A percentile compares a stretch with the other conserved stretches of the same genome.
These are phyloP conservation scores for Kryptopterus vitreolus DNA, from an alignment of 2,797 vertebrate species.

Conservation along the genomic window DNA sequence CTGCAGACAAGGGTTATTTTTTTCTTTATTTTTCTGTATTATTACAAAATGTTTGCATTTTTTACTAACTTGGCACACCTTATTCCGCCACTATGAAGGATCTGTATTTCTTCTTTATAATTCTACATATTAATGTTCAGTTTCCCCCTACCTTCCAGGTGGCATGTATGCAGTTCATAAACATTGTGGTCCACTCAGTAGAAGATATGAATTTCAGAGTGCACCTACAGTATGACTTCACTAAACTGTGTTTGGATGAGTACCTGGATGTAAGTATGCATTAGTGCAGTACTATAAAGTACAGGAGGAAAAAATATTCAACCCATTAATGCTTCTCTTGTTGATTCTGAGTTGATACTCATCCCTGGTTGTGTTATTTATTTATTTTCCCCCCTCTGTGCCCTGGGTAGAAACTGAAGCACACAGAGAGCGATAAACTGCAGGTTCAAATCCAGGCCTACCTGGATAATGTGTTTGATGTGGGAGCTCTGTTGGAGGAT, in stretches of 20 bases:
- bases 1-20: background rate
- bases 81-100: background rate
- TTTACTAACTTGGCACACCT: background rate
- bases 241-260: conserved; percentile 91
- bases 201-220: conserved; percentile 98
- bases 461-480: conserved; percentile 91
- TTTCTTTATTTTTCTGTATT: background rate
- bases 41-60: background rate
- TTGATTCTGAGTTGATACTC: background rate
- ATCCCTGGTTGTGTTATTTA: background rate
- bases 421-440: conserved; percentile 89
- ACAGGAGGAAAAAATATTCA: background rate
- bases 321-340: background rate
- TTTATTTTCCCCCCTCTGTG: background rate
- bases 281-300: background rate
- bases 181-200: conserved; percentile 96
- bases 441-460: conserved; percentile 96
- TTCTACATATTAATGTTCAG: background rate
- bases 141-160: conserved; percentile 72
- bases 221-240: conserved; percentile 94
- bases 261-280: conserved; percentile 84
- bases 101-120: background rate
- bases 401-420: conserved; percentile 78
- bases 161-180: conserved; percentile 98
- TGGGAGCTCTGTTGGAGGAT: conserved; percentile 87